Conservation (phyloP, 2,888 invertebrate species). For the Apodemia duryi region DNA sequence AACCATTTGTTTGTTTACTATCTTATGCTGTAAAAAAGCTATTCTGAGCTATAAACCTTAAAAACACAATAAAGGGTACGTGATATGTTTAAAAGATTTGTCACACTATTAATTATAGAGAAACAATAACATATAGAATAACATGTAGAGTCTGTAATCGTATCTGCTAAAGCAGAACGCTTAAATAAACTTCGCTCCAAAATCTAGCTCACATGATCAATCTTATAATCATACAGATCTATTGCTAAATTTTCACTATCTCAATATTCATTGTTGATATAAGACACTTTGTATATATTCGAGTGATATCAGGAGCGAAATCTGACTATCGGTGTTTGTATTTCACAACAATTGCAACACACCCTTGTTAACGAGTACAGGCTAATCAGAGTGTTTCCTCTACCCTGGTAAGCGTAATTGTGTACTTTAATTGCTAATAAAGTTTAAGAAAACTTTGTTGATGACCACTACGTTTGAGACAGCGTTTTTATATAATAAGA, state of each 20-base stretch:
- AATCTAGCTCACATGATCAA: conserved; percentile 1
- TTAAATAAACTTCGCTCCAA: not conserved
- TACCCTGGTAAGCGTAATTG: not conserved
- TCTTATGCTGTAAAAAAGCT: too few species aligned
- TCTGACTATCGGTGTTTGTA: conserved; percentile 22
- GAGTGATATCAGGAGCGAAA: conserved; percentile 7
- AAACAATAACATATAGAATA: not conserved
- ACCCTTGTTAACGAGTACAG: conserved; percentile 16
- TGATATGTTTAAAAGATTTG: not conserved
- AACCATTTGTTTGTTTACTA: too few species aligned
- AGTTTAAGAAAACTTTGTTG: too few species aligned
- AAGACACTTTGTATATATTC: not conserved
- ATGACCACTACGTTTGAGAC: too few species aligned
- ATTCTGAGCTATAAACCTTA: too few species aligned
- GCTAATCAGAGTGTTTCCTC: not conserved
- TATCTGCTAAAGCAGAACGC: not conserved
- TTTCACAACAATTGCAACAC: conserved; percentile 25
- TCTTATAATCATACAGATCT: conserved; percentile 3
- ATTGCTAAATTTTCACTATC: conserved; percentile 3
- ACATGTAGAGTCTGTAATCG: not conserved
- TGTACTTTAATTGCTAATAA: too few species aligned
- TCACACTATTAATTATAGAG: not conserved
- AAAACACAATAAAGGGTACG: too few species aligned
- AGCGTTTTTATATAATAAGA: too few species aligned
- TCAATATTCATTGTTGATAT: conserved; percentile 6